phyloP scores from a whole-genome alignment of 2,888 invertebrate genomes.

The Conistra vaccinii region DNA sequence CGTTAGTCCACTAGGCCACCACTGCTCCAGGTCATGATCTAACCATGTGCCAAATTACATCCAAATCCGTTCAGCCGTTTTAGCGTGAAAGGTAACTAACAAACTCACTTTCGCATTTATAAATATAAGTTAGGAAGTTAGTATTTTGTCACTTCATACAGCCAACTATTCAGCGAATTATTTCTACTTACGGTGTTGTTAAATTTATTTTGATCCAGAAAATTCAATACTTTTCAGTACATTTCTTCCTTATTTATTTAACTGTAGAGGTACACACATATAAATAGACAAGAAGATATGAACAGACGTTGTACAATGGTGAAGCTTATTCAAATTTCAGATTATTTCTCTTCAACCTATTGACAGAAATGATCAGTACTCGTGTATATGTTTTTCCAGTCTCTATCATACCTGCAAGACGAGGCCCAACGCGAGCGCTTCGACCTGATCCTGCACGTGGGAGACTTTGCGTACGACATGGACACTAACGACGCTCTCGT shows the following conservation, averaged over 20 bases:
- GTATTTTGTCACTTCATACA: not conserved
- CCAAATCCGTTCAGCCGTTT: too few species aligned
- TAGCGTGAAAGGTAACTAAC: too few species aligned
- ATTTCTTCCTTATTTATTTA: not conserved
- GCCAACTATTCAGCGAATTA: not conserved
- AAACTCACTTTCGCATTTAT: too few species aligned
- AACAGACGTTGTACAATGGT: not conserved
- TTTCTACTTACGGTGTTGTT: not conserved
- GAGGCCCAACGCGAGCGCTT: conserved; percentile 95
- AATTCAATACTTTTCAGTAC: not conserved
- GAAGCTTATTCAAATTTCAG: not conserved
- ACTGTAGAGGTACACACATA: not conserved
- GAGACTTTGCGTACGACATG: conserved; percentile 99
- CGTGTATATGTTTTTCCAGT: conserved; percentile 77
- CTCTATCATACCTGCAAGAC: conserved; percentile 95
- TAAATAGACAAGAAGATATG: not conserved
- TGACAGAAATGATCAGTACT: not conserved
- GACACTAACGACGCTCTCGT: conserved; percentile 94
- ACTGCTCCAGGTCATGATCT: too few species aligned
- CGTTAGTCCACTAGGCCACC: too few species aligned
- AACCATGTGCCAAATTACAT: too few species aligned
- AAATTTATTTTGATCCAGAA: not conserved
- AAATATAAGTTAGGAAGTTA: too few species aligned
- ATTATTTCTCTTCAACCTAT: not conserved
- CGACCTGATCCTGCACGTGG: conserved; percentile 97